phyloP scores from a whole-genome alignment of 1,140 invertebrate species.

The Cherax quadricarinatus region DNA sequence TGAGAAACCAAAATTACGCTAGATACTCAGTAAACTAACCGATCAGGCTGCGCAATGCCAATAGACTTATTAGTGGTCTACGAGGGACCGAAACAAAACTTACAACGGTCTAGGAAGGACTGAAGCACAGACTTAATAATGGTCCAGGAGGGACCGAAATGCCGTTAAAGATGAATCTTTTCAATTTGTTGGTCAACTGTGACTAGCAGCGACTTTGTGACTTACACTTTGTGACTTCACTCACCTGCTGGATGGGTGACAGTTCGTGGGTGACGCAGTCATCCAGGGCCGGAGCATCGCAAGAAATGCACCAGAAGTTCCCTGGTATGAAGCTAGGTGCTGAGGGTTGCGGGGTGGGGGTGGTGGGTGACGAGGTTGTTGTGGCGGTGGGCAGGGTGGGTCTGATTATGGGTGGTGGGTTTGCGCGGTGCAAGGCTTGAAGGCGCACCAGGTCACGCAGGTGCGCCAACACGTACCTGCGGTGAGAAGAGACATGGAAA shows the following conservation, averaged over 20 bases:
- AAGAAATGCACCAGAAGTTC: conserved; percentile 45
- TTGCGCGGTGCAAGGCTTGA: background rate
- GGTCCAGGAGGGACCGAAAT: too few species aligned
- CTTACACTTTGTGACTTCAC: background rate
- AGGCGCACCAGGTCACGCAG: conserved; percentile 14
- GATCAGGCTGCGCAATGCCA: too few species aligned
- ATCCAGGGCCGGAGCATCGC: background rate
- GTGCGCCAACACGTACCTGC: conserved; percentile 43
- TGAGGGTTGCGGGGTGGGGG: background rate
- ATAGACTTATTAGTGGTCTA: too few species aligned
- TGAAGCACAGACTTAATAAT: background rate
- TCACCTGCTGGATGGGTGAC: conserved; percentile 14
- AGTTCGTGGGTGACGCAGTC: conserved; percentile 12
- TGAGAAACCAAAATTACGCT: too few species aligned
- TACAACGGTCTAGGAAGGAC: too few species aligned
- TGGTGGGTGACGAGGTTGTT: background rate
- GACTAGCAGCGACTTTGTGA: background rate
- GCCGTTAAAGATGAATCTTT: background rate
- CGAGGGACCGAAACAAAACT: too few species aligned
- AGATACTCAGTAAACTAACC: too few species aligned
- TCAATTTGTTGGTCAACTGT: background rate
- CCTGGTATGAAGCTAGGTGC: background rate
- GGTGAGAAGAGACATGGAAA: background rate
- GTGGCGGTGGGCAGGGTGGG: background rate
- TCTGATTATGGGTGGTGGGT: background rate